phyloP scores from a whole-genome alignment of 2,113 vertebrate genomes.

The Trochalopteron elliotii region DNA sequence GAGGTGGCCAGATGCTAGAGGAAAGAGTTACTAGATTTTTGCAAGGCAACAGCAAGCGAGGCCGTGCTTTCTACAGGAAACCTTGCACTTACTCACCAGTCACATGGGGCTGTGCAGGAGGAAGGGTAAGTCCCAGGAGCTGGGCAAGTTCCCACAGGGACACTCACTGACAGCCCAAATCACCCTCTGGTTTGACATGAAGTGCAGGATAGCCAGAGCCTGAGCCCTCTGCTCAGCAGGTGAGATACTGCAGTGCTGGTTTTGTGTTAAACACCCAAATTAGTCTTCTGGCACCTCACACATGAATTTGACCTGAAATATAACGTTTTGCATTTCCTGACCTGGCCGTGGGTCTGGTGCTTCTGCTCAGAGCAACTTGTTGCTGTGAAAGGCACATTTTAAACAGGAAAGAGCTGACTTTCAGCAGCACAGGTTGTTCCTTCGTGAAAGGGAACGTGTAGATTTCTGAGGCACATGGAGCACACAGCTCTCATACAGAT shows the following conservation, averaged over 20 bases:
- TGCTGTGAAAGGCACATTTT: not conserved
- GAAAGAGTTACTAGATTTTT: not conserved
- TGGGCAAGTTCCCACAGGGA: not conserved
- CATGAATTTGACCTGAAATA: not conserved
- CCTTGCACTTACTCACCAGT: conserved; percentile 36
- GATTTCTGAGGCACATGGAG: accelerated
- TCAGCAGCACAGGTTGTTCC: not conserved
- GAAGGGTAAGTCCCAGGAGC: conserved; percentile 18
- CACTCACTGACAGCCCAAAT: not conserved
- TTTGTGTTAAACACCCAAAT: not conserved
- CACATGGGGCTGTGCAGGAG: conserved; percentile 42
- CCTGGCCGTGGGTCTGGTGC: accelerated
- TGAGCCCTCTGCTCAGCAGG: not conserved
- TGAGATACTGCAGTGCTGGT: not conserved
- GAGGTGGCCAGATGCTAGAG: not conserved
- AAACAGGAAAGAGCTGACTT: not conserved
- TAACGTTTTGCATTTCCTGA: accelerated
- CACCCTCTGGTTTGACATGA: not conserved
- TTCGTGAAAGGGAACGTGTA: accelerated
- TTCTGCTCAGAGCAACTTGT: not conserved
- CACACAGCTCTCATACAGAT: not conserved
- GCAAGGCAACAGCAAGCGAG: not conserved
- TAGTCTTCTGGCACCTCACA: not conserved
- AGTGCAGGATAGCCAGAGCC: accelerated
- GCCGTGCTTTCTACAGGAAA: conserved; percentile 30